A percentile compares a stretch with the other conserved stretches of the same genome.
phyloP scores from a whole-genome alignment of 1,140 invertebrate genomes.

The Bilobella aurantiaca region DNA sequence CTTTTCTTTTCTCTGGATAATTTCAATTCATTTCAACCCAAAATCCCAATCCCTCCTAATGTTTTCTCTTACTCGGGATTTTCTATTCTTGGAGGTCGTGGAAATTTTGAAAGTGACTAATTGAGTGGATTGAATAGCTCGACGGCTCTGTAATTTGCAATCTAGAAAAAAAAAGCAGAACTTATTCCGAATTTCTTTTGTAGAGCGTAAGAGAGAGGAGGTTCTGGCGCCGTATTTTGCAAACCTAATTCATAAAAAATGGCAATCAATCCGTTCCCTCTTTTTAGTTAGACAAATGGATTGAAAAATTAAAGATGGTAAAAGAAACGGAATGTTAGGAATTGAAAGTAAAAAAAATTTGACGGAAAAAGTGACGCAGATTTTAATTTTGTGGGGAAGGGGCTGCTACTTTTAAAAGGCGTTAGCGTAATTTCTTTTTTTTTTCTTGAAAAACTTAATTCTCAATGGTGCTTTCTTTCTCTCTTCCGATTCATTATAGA shows the following conservation, averaged over 20 bases:
- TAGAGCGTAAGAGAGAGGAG: too few relatives aligned
- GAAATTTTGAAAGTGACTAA: neutral
- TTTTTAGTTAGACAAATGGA: too few relatives aligned
- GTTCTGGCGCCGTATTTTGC: too few relatives aligned
- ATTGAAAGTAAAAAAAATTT: neutral
- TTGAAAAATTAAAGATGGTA: too few relatives aligned
- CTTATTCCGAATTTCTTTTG: too few relatives aligned
- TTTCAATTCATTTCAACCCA: neutral
- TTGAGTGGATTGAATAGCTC: neutral
- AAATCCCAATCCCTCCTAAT: neutral
- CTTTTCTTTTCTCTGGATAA: conserved; percentile 5
- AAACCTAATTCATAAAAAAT: too few relatives aligned
- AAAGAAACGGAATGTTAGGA: too few relatives aligned
- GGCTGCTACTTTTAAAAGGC: neutral
- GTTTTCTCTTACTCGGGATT: too few relatives aligned
- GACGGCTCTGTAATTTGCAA: neutral
- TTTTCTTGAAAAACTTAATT: neutral
- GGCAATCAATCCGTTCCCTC: too few relatives aligned
- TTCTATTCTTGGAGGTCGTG: neutral
- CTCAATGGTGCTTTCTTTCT: too few relatives aligned
- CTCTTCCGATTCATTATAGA: neutral
- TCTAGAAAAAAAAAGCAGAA: neutral
- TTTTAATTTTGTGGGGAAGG: neutral
- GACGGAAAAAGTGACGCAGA: too few relatives aligned
- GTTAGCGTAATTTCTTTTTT: neutral